Evolutionary conservation across 2,113 vertebrate species (phyloP).

Genomic region (Pycnonotus jocosus): DNA sequence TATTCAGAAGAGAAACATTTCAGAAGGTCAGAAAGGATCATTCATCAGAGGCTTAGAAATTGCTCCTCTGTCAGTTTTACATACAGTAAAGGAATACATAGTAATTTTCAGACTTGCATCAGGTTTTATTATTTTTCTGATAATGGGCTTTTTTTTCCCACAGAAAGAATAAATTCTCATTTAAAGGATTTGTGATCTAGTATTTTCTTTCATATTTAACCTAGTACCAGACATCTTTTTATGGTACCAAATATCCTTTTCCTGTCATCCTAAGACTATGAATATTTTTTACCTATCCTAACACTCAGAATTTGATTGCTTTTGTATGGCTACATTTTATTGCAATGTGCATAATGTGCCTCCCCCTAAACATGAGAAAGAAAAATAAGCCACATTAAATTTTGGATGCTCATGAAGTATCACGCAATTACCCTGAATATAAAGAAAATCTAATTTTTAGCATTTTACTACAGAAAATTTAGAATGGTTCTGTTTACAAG

Average conservation of each 20-base stretch:
- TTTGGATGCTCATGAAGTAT: not conserved
- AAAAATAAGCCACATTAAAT: not conserved
- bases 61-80: not conserved
- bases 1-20: slow-evolving; percentile 1
- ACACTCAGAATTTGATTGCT: not conserved
- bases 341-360: not conserved
- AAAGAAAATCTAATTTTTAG: not conserved
- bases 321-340: not conserved
- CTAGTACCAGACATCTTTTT: not conserved
- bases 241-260: not conserved
- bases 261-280: not conserved
- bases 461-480: not conserved
- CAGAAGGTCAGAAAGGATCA: not conserved
- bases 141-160: accelerated
- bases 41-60: not conserved
- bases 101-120: not conserved
- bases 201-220: not conserved
- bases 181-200: not conserved
- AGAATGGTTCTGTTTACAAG: not conserved
- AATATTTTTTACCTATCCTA: not conserved
- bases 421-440: not conserved
- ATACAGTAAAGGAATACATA: not conserved
- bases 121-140: not conserved
- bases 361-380: not conserved
- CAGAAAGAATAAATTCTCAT: not conserved